Percentiles rank a stretch among this genome's conserved stretches.
Evolutionary conservation across 2,113 vertebrate genomes (phyloP).

Genomic region (Rhea pennata): DNA sequence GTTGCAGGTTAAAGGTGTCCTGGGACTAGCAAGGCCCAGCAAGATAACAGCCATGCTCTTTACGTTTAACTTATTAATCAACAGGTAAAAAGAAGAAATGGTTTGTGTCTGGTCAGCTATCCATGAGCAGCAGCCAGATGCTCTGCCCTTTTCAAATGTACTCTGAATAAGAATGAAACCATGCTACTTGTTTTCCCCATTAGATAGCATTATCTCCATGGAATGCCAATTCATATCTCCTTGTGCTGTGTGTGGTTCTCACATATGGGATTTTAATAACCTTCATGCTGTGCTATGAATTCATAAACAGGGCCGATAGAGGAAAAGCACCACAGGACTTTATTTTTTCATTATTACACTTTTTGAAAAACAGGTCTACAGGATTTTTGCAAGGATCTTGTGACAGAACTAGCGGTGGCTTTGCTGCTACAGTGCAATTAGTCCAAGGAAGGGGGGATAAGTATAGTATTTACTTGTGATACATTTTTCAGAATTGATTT

Average conservation of each 20-base stretch:
- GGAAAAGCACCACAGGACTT: conserved; percentile 77
- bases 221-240: conserved; percentile 84
- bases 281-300: conserved; percentile 83
- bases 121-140: conserved; percentile 40
- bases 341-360: conserved; percentile 81
- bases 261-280: conserved; percentile 87
- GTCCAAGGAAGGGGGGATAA: conserved; percentile 25
- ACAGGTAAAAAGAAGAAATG: conserved; percentile 25
- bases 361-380: conserved; percentile 70
- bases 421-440: neutral
- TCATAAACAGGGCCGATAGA: conserved; percentile 76
- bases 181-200: conserved; percentile 79
- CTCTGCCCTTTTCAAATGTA: conserved; percentile 70
- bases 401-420: conserved; percentile 17
- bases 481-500: conserved; percentile 10
- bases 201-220: conserved; percentile 82
- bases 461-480: conserved; percentile 4
- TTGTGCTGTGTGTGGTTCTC: conserved; percentile 78
- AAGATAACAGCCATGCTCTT: conserved; percentile 53
- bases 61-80: conserved; percentile 56
- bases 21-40: conserved; percentile 38
- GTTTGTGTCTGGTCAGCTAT: conserved; percentile 38
- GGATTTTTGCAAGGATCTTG: conserved; percentile 59
- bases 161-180: conserved; percentile 72
- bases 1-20: conserved; percentile 10